These are phyloP conservation scores for Tetragonula carbonaria DNA, from an alignment of 2,888 invertebrate genomes.

Conservation along the genomic window DNA sequence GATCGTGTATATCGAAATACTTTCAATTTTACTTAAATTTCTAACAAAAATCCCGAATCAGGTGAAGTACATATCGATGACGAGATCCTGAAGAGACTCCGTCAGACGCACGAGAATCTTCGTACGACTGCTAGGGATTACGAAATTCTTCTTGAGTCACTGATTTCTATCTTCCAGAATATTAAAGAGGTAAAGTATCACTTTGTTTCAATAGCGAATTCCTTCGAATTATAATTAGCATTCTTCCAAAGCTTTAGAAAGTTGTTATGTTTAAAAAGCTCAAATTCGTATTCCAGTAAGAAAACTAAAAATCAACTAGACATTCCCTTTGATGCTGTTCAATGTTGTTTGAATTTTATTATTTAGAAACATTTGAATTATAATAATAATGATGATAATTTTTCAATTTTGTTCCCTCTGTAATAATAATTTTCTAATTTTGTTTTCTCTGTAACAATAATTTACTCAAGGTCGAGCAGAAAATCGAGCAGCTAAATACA, in stretches of 20 bases:
- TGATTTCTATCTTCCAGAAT: slow-evolving; percentile 89
- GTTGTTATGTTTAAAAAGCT: too few species aligned
- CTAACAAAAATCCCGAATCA: slow-evolving; percentile 42
- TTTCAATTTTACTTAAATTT: neutral
- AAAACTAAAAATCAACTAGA: too few species aligned
- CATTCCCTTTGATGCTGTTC: too few species aligned
- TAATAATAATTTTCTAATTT: neutral
- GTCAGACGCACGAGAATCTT: slow-evolving; percentile 88
- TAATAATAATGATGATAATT: too few species aligned
- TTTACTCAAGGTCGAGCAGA: slow-evolving; percentile 73
- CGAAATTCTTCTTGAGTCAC: slow-evolving; percentile 88
- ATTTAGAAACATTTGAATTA: too few species aligned
- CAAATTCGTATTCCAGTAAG: too few species aligned
- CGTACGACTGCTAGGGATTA: slow-evolving; percentile 89
- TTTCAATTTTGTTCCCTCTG: too few species aligned
- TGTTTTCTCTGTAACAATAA: too few species aligned
- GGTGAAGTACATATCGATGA: slow-evolving; percentile 85
- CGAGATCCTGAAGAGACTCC: slow-evolving; percentile 88
- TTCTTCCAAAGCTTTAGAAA: too few species aligned
- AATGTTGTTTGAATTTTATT: too few species aligned
- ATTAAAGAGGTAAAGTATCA: slow-evolving; percentile 56
- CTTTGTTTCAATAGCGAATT: too few species aligned
- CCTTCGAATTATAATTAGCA: too few species aligned
- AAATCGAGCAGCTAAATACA: slow-evolving; percentile 85
- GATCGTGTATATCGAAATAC: neutral